Percentiles rank a stretch among this genome's conserved stretches.
Conservation (phyloP, 1,140 invertebrate genomes). For the Drosophila pachea region DNA sequence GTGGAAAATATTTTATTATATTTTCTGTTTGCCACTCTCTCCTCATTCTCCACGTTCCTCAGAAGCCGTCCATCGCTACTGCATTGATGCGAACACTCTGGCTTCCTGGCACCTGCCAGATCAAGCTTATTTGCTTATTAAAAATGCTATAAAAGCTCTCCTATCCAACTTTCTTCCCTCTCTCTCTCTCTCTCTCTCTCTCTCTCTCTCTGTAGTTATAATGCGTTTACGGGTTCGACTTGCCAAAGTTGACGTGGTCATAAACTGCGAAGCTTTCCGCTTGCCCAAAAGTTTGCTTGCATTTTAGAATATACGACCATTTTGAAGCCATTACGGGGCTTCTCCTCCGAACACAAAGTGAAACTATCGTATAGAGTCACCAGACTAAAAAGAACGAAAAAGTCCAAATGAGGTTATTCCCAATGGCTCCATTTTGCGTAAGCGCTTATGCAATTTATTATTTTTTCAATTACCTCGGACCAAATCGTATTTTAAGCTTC, state of each 20-base stretch:
- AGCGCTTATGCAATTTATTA: not conserved
- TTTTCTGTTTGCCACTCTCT: constrained; percentile 38
- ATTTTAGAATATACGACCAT: constrained; percentile 8
- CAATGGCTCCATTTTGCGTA: not conserved
- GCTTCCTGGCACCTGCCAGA: constrained; percentile 26
- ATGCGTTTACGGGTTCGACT: no score
- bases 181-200: constrained; percentile 1
- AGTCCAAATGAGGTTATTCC: not conserved
- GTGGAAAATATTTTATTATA: constrained; percentile 56
- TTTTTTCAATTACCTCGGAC: constrained; percentile 2
- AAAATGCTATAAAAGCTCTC: constrained; percentile 61
- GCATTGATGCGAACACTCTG: constrained; percentile 9
- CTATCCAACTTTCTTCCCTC: constrained; percentile 25
- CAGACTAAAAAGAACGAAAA: not conserved
- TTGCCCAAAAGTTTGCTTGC: constrained; percentile 37
- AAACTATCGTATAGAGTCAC: not conserved
- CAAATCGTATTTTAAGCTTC: not conserved
- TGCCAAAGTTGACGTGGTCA: constrained; percentile 38
- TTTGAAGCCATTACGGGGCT: constrained; percentile 7
- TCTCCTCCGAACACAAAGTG: not conserved
- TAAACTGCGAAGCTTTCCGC: constrained; percentile 35
- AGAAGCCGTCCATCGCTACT: not conserved
- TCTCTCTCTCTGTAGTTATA: constrained; percentile 19
- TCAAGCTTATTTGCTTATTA: constrained; percentile 63
- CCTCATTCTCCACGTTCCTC: not conserved